phyloP scores from a whole-genome alignment of 2,797 vertebrate genomes.

The Florisuga fusca region DNA sequence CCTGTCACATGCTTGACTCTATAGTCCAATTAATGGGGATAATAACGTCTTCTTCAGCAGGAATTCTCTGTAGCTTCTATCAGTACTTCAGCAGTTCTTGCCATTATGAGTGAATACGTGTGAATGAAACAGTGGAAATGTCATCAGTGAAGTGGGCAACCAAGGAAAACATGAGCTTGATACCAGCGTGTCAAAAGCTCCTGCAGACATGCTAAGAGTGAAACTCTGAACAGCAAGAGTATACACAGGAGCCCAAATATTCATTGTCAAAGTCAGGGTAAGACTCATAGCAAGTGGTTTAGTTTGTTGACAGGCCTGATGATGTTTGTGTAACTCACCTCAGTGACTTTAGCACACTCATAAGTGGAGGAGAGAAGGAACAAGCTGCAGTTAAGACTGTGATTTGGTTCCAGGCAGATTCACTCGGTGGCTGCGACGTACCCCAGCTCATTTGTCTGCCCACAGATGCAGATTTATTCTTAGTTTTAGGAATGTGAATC shows the following conservation, averaged over 20 bases:
- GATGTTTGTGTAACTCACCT: fast-evolving
- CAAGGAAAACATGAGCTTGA: not conserved
- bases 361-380: not conserved
- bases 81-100: not conserved
- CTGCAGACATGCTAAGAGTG: not conserved
- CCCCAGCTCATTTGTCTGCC: not conserved
- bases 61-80: not conserved
- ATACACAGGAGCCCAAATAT: fast-evolving
- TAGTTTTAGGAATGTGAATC: not conserved
- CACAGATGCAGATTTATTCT: slow-evolving; percentile 48
- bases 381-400: not conserved
- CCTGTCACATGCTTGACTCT: not conserved
- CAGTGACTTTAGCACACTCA: not conserved
- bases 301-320: not conserved
- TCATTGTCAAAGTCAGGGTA: fast-evolving
- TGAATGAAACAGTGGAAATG: not conserved
- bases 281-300: not conserved
- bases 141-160: not conserved
- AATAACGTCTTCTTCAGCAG: not conserved
- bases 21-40: not conserved
- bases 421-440: not conserved
- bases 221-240: not conserved
- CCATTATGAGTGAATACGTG: not conserved
- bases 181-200: not conserved
- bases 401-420: not conserved